phyloP scores from a whole-genome alignment of 2,113 vertebrate genomes.

The Chauna torquata region DNA sequence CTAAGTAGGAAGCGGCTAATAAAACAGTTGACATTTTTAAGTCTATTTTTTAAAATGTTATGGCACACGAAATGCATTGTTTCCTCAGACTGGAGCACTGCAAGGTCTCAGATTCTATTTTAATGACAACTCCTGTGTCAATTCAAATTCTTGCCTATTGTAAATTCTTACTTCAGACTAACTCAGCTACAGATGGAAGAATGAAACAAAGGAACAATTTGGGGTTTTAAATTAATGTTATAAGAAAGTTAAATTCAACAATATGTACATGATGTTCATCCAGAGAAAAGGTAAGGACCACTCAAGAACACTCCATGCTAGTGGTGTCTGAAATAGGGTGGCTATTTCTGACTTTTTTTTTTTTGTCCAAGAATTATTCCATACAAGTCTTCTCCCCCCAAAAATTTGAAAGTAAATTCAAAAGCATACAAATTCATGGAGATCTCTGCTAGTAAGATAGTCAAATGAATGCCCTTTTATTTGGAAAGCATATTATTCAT shows the following conservation, averaged over 20 bases:
- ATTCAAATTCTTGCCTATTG: background rate
- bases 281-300: background rate
- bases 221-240: background rate
- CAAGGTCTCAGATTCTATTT: background rate
- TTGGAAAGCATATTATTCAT: background rate
- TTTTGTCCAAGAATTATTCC: background rate
- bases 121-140: background rate
- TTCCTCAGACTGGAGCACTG: background rate
- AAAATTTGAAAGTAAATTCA: background rate
- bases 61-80: background rate
- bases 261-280: background rate
- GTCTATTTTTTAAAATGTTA: background rate
- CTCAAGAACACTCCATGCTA: background rate
- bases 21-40: background rate
- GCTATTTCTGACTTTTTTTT: background rate
- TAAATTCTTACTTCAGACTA: background rate
- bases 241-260: background rate
- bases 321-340: background rate
- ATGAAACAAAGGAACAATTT: background rate
- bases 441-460: background rate
- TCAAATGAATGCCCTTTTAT: background rate
- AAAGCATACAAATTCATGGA: background rate
- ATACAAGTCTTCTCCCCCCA: background rate
- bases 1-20: background rate
- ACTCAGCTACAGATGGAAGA: background rate